phyloP scores from a whole-genome alignment of 2,113 vertebrate genomes.

The Acanthisitta chloris region DNA sequence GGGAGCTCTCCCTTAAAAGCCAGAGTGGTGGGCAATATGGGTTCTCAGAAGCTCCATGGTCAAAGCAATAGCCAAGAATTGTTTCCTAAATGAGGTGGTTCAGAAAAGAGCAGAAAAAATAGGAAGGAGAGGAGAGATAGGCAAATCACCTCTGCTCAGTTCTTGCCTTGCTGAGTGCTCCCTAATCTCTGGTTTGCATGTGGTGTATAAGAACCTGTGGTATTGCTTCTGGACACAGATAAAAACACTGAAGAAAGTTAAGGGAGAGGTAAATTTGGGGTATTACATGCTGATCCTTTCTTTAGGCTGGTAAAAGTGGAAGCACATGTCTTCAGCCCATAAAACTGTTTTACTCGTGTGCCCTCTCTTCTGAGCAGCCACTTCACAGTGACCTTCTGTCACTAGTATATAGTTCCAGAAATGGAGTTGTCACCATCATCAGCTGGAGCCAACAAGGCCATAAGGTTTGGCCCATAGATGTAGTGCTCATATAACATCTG shows the following conservation, averaged over 20 bases:
- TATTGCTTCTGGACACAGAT: background rate
- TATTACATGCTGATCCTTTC: background rate
- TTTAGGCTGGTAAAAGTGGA: background rate
- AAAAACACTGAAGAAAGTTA: background rate
- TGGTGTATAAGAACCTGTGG: background rate
- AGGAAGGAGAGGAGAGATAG: background rate
- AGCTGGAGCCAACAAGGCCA: background rate
- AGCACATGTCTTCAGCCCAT: background rate
- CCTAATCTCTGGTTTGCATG: background rate
- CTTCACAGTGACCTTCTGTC: background rate
- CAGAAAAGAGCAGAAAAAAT: background rate
- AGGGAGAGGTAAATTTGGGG: background rate
- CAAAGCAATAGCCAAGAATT: background rate
- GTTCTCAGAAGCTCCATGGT: background rate
- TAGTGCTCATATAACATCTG: background rate
- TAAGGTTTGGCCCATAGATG: background rate
- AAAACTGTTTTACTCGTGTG: background rate
- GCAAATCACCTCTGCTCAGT: background rate
- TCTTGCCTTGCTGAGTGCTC: background rate
- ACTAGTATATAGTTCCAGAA: background rate
- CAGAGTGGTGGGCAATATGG: background rate
- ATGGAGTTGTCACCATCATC: background rate
- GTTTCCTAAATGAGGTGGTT: background rate
- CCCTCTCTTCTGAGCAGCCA: background rate
- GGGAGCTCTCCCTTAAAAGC: background rate